Base-by-base conservation (phyloP, 2,888 invertebrate species). In the Heteromyza rotundicornis region DNA sequence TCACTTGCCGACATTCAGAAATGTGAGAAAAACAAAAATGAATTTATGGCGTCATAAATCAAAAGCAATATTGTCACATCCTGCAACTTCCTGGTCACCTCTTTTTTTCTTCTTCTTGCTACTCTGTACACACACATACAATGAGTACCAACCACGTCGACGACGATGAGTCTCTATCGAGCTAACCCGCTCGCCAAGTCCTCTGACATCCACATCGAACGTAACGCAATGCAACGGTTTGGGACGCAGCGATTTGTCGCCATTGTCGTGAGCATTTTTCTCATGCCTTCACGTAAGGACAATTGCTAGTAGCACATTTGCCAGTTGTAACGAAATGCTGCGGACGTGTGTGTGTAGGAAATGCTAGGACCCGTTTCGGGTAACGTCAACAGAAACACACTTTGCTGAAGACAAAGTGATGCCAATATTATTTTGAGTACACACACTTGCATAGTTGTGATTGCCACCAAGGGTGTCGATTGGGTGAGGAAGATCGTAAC, bases 31-130 rank as follows among this genome's bases (percentile, higher is more conserved):
- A 72, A 75, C 74, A 72, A 74, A 74, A 76, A 74, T 76, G 70
- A 77, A 78, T 78, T 79, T 78, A 78, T 78, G 69, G 74, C 75
- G 65, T 68, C 74, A 75, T 79, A 78, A 79, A 79, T 78, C 78
- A 79, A 75, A 73, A 72, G 69, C 77, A 77, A 79, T 77, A 77
- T 77, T 78, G 77, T 76, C 77, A 73, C 73, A 76, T 78, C 74
- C 74, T 65, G 61, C 63, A 57, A 63, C 67, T 67, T 66, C 59
- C 65, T 60, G 68, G 69, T 58, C 67, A 68, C 69, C 70, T 66
- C 67, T 66, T 40, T 14, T n/a, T 40, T n/a, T 40, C 27, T 5
- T 27, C 27, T 5, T n/a, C n/a, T 27, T 27, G 27, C 27, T 27
- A n/a, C n/a, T n/a, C n/a, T n/a, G n/a, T n/a, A n/a, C n/a, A n/a